A percentile compares a stretch with the other conserved stretches of the same genome.
Conservation (phyloP, 2,888 invertebrate species). For the Tinea pellionella region DNA sequence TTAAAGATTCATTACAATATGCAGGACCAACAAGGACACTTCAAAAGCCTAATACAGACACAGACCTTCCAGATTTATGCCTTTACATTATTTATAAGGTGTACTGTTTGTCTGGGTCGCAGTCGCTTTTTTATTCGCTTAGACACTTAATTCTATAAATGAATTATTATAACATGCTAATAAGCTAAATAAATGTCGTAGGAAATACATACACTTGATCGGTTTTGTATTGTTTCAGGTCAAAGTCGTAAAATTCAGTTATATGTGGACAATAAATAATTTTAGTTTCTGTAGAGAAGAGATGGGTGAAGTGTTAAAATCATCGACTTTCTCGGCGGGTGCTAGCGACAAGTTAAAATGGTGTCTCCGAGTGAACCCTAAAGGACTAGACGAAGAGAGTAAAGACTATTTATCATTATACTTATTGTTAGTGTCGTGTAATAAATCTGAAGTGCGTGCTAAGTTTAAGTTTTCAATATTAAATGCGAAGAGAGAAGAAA, state of each 20-base stretch:
- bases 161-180: no score
- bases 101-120: slow-evolving; percentile 12
- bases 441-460: slow-evolving; percentile 99
- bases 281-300: slow-evolving; percentile 99
- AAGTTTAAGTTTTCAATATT: slow-evolving; percentile 99
- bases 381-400: slow-evolving; percentile 99
- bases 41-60: background rate
- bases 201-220: background rate
- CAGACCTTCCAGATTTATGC: slow-evolving; percentile 14
- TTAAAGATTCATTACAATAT: slow-evolving; percentile 14
- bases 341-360: slow-evolving; percentile 99
- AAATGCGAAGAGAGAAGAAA: slow-evolving; percentile 99
- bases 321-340: slow-evolving; percentile 99
- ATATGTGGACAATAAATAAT: slow-evolving; percentile 99
- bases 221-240: slow-evolving; percentile 74
- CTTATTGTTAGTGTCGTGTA: slow-evolving; percentile 98
- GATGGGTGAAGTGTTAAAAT: slow-evolving; percentile 99
- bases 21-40: slow-evolving; percentile 6
- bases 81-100: slow-evolving; percentile 17
- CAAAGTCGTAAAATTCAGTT: slow-evolving; percentile 99
- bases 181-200: background rate
- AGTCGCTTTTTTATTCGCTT: slow-evolving; percentile 10
- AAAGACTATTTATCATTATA: slow-evolving; percentile 99
- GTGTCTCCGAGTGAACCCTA: slow-evolving; percentile 99
- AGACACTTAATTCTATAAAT: background rate